These are phyloP conservation scores for Serrognathus titanus DNA, from an alignment of 2,888 invertebrate species.

Conservation along the genomic window DNA sequence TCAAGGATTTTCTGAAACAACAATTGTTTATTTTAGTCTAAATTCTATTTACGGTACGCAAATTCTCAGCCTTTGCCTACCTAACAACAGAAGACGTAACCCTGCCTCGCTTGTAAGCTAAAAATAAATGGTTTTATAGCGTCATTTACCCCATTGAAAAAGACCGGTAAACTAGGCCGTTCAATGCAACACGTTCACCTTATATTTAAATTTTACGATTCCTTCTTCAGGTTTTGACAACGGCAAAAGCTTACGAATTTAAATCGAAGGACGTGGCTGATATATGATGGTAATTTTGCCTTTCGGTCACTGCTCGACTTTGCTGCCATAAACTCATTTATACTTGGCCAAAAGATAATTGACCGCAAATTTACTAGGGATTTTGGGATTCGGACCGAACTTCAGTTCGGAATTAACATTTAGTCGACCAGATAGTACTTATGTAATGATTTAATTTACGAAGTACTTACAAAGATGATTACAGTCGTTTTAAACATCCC, in stretches of 20 bases:
- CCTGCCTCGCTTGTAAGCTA: constrained; percentile 19
- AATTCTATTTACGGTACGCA: constrained; percentile 18
- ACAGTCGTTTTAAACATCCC: too few species aligned
- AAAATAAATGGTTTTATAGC: constrained; percentile 34
- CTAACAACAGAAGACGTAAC: constrained; percentile 20
- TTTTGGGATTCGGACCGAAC: constrained; percentile 42
- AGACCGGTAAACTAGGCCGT: constrained; percentile 19
- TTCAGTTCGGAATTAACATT: constrained; percentile 19
- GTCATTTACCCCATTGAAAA: constrained; percentile 20
- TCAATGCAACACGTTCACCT: constrained; percentile 12
- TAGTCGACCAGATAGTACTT: constrained; percentile 7
- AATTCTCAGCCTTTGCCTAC: constrained; percentile 10
- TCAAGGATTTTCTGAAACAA: too few species aligned
- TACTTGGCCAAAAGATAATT: constrained; percentile 49
- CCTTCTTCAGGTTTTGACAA: constrained; percentile 3
- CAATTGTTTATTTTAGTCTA: constrained; percentile 14
- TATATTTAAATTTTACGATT: constrained; percentile 15
- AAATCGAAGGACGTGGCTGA: constrained; percentile 38
- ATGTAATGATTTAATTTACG: constrained; percentile 14
- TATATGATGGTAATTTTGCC: constrained; percentile 45
- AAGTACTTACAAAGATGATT: constrained; percentile 7
- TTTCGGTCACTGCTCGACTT: constrained; percentile 44
- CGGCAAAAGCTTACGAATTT: constrained; percentile 30
- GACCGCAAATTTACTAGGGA: constrained; percentile 49
- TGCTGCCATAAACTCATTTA: constrained; percentile 49